These are phyloP conservation scores for Trichopoda pennipes DNA, from an alignment of 2,888 invertebrate genomes.

Conservation along the genomic window DNA sequence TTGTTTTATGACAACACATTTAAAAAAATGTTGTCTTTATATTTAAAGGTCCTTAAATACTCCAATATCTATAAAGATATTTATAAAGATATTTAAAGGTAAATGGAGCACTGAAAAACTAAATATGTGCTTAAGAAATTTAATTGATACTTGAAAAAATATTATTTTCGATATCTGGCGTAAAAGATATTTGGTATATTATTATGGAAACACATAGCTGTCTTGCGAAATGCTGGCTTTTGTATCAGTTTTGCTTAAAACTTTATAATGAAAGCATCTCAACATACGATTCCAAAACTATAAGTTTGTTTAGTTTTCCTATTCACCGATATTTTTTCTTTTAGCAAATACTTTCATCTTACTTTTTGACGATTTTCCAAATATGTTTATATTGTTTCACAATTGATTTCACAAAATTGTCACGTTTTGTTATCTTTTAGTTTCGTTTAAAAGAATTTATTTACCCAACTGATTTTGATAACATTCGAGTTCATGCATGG, in stretches of 20 bases:
- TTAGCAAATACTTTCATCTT: conserved; percentile 20
- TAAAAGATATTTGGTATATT: too few species aligned
- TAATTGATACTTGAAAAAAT: not conserved
- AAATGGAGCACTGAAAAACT: too few species aligned
- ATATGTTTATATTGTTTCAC: conserved; percentile 67
- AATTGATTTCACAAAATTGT: conserved; percentile 78
- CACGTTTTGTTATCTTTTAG: conserved; percentile 78
- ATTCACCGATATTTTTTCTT: conserved; percentile 10
- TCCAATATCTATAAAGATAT: too few species aligned
- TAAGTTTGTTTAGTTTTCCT: conserved; percentile 16
- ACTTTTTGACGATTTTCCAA: conserved; percentile 1
- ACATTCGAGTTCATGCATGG: conserved; percentile 78
- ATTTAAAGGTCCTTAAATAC: too few species aligned
- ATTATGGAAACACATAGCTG: too few species aligned
- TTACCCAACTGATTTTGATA: conserved; percentile 80
- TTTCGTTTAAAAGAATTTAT: conserved; percentile 73
- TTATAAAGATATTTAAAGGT: too few species aligned
- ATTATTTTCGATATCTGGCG: not conserved
- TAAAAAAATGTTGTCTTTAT: too few species aligned
- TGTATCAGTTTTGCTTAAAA: too few species aligned
- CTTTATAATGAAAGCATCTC: not conserved
- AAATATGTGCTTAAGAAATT: not conserved
- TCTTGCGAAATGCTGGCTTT: too few species aligned
- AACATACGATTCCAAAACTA: conserved; percentile 7
- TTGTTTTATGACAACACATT: too few species aligned